These are phyloP conservation scores for Aradus depressus DNA, from an alignment of 2,888 invertebrate species.

Conservation along the genomic window DNA sequence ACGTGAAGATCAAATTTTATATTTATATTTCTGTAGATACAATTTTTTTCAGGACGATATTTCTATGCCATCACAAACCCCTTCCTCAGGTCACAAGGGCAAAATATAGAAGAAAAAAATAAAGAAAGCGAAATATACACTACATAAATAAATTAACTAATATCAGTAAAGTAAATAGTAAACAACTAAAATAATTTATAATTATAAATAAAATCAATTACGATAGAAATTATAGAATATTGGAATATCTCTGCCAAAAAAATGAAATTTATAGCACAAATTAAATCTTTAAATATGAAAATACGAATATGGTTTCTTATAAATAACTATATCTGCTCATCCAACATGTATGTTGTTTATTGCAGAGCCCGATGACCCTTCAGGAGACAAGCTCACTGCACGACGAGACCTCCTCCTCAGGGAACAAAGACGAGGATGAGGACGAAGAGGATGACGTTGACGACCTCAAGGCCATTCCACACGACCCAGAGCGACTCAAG, in stretches of 20 bases:
- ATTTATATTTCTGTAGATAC: no score
- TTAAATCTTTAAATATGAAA: background rate
- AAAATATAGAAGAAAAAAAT: no score
- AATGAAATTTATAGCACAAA: background rate
- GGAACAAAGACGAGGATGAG: constrained; percentile 73
- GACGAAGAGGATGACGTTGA: constrained; percentile 86
- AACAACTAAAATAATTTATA: no score
- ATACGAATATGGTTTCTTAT: background rate
- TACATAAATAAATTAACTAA: no score
- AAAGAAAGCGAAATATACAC: no score
- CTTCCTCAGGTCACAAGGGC: no score
- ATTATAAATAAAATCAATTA: no score
- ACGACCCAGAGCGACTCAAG: constrained; percentile 88
- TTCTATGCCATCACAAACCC: no score
- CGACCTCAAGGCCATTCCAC: constrained; percentile 71
- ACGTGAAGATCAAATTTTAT: no score
- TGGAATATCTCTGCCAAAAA: background rate
- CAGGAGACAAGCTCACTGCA: constrained; percentile 57
- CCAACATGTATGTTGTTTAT: background rate
- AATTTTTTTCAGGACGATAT: no score
- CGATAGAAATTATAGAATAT: background rate
- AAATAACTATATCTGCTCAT: background rate
- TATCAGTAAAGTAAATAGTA: no score
- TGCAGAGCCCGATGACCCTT: constrained; percentile 57
- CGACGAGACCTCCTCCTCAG: constrained; percentile 80